These are phyloP conservation scores for Dorcus hopei DNA, from an alignment of 2,888 invertebrate species.

Conservation along the genomic window DNA sequence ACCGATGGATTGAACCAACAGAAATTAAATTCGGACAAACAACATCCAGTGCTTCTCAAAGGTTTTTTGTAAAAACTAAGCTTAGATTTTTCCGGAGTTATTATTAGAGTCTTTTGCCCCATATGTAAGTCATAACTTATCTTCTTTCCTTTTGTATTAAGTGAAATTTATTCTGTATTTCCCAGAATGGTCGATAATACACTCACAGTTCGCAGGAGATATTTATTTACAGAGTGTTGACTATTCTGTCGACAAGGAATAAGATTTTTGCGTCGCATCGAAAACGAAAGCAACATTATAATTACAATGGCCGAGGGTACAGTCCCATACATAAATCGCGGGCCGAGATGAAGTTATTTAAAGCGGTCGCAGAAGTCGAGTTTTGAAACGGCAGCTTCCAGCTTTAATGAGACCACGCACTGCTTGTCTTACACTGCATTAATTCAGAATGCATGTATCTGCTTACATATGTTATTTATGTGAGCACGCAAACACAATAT, in stretches of 20 bases:
- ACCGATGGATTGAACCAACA: neutral
- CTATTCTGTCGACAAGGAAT: neutral
- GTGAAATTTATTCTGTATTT: neutral
- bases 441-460: slow-evolving; percentile 31
- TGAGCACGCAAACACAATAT: slow-evolving; percentile 28
- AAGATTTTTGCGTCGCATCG: neutral
- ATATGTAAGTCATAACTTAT: too few species aligned
- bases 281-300: slow-evolving; percentile 13
- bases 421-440: slow-evolving; percentile 36
- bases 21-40: neutral
- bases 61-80: too few species aligned
- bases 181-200: neutral
- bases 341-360: slow-evolving; percentile 27
- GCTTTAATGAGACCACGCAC: slow-evolving; percentile 37
- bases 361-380: slow-evolving; percentile 20
- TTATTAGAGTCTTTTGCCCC: too few species aligned
- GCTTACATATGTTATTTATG: slow-evolving; percentile 28
- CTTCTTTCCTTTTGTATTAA: too few species aligned
- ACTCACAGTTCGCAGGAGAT: too few species aligned
- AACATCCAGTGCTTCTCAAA: too few species aligned
- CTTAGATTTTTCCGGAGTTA: too few species aligned
- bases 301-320: slow-evolving; percentile 23
- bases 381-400: slow-evolving; percentile 27
- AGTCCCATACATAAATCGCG: slow-evolving; percentile 24
- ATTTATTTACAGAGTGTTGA: neutral